A percentile compares a stretch with the other conserved stretches of the same genome.
Evolutionary conservation across 92 coral and sea anemone genomes (phyloP).

Genomic region (Epizoanthus rinbou): DNA sequence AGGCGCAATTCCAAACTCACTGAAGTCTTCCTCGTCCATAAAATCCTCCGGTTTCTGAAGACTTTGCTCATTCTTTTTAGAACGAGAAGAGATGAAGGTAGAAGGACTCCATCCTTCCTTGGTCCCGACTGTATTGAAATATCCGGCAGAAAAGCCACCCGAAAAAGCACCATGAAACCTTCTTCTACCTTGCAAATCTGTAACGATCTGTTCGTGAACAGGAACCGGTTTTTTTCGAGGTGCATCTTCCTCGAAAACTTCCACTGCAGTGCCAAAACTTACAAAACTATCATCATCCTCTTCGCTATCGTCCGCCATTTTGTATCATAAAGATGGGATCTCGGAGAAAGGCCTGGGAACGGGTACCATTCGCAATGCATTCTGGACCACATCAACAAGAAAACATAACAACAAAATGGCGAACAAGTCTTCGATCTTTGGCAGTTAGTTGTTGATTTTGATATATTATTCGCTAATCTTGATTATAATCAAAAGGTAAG

Average conservation of each 20-base stretch:
- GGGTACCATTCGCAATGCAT: constrained; percentile 46
- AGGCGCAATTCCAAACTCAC: constrained; percentile 97
- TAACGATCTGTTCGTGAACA: constrained; percentile 94
- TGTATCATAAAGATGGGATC: constrained; percentile 36
- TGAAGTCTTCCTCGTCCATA: constrained; percentile 97
- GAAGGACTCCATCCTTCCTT: constrained; percentile 98
- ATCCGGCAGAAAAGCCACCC: constrained; percentile 99
- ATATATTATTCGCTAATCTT: no score
- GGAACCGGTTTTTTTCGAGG: constrained; percentile 96
- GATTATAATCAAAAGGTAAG: no score
- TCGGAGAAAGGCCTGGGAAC: constrained; percentile 47
- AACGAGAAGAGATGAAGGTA: constrained; percentile 88
- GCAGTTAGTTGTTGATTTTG: no score
- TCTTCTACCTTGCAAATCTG: constrained; percentile 90
- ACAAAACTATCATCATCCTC: constrained; percentile 83
- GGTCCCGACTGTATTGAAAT: constrained; percentile 97
- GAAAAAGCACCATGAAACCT: constrained; percentile 99
- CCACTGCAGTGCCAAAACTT: constrained; percentile 89
- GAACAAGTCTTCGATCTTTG: not conserved
- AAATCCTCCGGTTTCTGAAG: constrained; percentile 95
- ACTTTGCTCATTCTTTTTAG: constrained; percentile 61
- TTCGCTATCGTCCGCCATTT: constrained; percentile 81
- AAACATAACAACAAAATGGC: constrained; percentile 60
- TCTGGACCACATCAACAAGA: constrained; percentile 61
- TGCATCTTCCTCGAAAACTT: constrained; percentile 87